Percentiles rank a stretch among this genome's conserved stretches.
Evolutionary conservation across 2,113 vertebrate genomes (phyloP).

Genomic region (Marmota monax): DNA sequence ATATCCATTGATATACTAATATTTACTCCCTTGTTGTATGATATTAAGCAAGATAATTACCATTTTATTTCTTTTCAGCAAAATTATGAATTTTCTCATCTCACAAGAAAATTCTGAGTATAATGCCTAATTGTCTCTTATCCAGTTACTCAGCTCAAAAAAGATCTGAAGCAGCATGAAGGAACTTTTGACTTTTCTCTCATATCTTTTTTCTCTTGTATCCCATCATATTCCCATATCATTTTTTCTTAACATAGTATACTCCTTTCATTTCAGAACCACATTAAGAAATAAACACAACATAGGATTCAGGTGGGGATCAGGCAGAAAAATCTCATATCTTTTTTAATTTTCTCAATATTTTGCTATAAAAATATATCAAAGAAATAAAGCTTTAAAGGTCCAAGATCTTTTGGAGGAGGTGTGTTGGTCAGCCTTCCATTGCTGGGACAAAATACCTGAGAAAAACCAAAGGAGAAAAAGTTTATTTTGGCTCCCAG

Average conservation of each 20-base stretch:
- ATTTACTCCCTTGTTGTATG: background rate
- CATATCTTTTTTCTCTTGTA: background rate
- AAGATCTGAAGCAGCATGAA: background rate
- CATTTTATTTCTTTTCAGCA: background rate
- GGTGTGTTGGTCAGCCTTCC: background rate
- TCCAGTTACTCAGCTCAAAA: background rate
- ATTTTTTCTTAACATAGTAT: background rate
- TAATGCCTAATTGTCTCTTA: background rate
- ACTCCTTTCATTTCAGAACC: background rate
- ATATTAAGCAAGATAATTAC: background rate
- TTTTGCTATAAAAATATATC: background rate
- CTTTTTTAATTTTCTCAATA: background rate
- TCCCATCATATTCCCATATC: background rate
- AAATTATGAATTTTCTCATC: background rate
- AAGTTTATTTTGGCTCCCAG: too few relatives aligned
- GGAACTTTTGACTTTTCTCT: background rate
- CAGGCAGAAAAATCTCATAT: background rate
- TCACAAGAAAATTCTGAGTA: background rate
- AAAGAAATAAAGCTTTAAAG: background rate
- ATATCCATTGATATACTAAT: background rate
- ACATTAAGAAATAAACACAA: background rate
- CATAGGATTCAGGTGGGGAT: background rate
- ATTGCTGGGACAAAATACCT: background rate
- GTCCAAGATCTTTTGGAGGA: too few relatives aligned
- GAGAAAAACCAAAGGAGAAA: too few relatives aligned